Percentiles rank a stretch among this genome's conserved stretches.
phyloP scores from a whole-genome alignment of 1,140 invertebrate genomes.

The Myzus persicae region DNA sequence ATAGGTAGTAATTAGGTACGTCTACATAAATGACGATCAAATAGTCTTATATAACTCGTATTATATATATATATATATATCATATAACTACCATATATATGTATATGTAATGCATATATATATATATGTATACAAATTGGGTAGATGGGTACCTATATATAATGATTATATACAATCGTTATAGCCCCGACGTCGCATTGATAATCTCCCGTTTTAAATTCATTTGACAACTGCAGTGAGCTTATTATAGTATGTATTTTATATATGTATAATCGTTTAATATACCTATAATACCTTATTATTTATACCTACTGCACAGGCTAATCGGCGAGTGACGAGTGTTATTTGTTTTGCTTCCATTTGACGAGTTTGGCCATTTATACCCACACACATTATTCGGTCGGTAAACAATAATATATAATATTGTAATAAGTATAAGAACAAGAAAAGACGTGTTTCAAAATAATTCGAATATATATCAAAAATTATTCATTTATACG shows the following conservation, averaged over 20 bases:
- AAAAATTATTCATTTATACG: background rate
- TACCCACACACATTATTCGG: background rate
- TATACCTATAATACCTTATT: background rate
- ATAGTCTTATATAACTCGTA: background rate
- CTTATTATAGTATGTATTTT: background rate
- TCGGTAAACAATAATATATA: background rate
- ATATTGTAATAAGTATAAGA: too few relatives aligned
- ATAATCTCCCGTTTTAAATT: background rate
- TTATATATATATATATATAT: too few relatives aligned
- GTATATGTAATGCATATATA: background rate
- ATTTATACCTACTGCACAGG: background rate
- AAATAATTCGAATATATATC: too few relatives aligned
- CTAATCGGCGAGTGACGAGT: background rate
- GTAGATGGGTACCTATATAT: background rate
- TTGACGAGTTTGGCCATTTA: background rate
- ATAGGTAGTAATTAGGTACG: too few relatives aligned
- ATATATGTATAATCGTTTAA: too few relatives aligned
- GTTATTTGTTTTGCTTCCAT: background rate
- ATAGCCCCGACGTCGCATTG: background rate
- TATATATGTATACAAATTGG: background rate
- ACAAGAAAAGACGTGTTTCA: background rate
- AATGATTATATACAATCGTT: background rate
- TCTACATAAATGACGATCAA: background rate
- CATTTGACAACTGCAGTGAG: background rate
- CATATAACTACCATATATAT: background rate